phyloP scores from a whole-genome alignment of 2,113 vertebrate species.

The Barbus barbus region DNA sequence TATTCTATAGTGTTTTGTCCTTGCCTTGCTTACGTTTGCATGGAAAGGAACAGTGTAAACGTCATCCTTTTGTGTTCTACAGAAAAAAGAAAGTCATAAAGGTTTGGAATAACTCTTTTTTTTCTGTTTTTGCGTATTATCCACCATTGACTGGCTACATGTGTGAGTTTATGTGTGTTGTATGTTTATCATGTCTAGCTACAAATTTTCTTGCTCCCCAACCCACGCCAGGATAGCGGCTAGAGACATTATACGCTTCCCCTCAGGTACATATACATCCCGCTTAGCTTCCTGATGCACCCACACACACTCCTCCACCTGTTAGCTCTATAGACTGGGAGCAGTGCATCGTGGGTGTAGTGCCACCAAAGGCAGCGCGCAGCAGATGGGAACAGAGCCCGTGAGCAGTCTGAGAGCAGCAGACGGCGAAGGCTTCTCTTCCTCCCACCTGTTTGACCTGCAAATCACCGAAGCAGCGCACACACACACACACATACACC shows the following conservation, averaged over 20 bases:
- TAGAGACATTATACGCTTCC: slow-evolving; percentile 13
- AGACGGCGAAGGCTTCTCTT: slow-evolving; percentile 41
- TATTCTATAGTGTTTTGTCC: too few species aligned
- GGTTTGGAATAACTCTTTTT: too few species aligned
- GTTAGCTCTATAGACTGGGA: slow-evolving; percentile 42
- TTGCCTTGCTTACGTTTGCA: too few species aligned
- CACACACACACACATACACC: not conserved
- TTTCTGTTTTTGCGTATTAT: not conserved
- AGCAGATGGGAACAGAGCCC: slow-evolving; percentile 42
- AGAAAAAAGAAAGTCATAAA: too few species aligned
- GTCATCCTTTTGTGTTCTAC: too few species aligned
- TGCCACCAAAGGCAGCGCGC: not conserved
- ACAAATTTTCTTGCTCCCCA: not conserved
- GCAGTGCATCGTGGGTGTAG: slow-evolving; percentile 44
- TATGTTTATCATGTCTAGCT: slow-evolving; percentile 44
- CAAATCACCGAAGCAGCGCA: slow-evolving; percentile 34
- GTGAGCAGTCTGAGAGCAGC: slow-evolving; percentile 45
- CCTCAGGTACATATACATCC: slow-evolving; percentile 17
- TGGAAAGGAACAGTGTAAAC: too few species aligned
- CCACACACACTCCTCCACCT: slow-evolving; percentile 22
- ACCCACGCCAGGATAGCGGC: not conserved
- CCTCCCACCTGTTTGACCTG: slow-evolving; percentile 55
- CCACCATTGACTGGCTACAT: not conserved
- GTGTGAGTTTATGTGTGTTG: not conserved
- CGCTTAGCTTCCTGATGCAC: slow-evolving; percentile 16